phyloP scores from a whole-genome alignment of 1,140 invertebrate species.

The Adoxophyes honmai region DNA sequence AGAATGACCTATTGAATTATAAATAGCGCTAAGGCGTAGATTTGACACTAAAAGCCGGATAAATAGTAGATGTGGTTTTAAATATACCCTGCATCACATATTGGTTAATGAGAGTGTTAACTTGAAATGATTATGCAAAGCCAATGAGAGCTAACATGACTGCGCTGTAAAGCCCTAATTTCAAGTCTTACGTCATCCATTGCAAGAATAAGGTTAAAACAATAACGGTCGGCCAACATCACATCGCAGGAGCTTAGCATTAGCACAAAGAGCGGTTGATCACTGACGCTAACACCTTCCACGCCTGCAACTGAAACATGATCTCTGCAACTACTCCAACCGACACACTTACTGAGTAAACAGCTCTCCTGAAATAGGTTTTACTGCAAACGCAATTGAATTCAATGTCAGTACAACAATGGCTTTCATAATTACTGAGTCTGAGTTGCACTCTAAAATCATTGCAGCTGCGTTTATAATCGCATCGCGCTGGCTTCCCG shows the following conservation, averaged over 20 bases:
- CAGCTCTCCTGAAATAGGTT: conserved; percentile 56
- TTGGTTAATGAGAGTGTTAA: too few species aligned
- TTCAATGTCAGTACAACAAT: conserved; percentile 50
- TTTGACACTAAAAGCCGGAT: too few species aligned
- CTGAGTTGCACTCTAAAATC: conserved; percentile 40
- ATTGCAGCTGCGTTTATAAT: conserved; percentile 35
- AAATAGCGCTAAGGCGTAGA: too few species aligned
- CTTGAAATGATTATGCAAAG: too few species aligned
- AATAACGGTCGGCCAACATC: neutral
- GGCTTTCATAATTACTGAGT: conserved; percentile 34
- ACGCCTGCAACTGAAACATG: conserved; percentile 44
- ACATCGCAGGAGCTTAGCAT: conserved; percentile 19
- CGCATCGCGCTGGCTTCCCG: conserved; percentile 24
- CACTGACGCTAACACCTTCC: conserved; percentile 43
- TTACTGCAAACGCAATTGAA: conserved; percentile 57
- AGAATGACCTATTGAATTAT: too few species aligned
- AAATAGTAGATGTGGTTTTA: too few species aligned
- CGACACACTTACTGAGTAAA: conserved; percentile 51
- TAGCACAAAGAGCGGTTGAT: conserved; percentile 41
- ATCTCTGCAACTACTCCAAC: conserved; percentile 48
- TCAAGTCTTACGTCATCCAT: too few species aligned
- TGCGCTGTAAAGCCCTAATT: too few species aligned
- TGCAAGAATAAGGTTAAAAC: too few species aligned
- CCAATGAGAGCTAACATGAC: too few species aligned
- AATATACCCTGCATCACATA: too few species aligned